Conservation (phyloP, 1,140 invertebrate genomes). For the Thereuonema tuberculata region DNA sequence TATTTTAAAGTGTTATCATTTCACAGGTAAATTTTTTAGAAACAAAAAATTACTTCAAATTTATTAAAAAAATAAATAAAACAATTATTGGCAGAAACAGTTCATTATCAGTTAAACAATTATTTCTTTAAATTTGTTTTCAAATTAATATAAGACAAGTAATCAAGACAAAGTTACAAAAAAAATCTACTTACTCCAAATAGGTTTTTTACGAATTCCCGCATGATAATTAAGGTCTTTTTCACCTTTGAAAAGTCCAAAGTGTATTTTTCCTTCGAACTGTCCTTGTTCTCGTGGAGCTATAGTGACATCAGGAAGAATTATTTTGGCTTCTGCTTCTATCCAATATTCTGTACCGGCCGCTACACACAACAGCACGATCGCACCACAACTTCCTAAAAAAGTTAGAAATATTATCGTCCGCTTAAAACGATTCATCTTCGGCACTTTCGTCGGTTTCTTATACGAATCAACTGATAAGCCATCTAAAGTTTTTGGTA, state of each 20-base stretch:
- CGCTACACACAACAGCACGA: slow-evolving; percentile 64
- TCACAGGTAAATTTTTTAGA: no score
- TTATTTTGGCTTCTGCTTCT: slow-evolving; percentile 51
- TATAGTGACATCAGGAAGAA: slow-evolving; percentile 40
- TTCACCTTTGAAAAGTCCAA: slow-evolving; percentile 68
- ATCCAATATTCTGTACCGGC: slow-evolving; percentile 81
- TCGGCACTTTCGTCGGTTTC: neutral
- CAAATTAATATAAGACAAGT: no score
- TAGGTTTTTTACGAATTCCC: slow-evolving; percentile 64
- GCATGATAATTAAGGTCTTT: slow-evolving; percentile 69
- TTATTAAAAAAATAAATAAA: no score
- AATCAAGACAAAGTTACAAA: no score
- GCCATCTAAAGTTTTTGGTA: no score
- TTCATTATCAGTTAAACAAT: no score
- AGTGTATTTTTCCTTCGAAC: slow-evolving; percentile 60
- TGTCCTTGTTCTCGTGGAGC: slow-evolving; percentile 29
- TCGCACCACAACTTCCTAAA: slow-evolving; percentile 63
- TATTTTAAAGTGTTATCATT: no score
- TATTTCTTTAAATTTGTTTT: no score
- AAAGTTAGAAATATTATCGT: slow-evolving; percentile 79
- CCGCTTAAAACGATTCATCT: slow-evolving; percentile 46
- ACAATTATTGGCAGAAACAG: no score
- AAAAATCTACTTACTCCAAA: no score
- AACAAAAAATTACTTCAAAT: no score
- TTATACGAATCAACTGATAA: neutral